Percentiles rank a stretch among this genome's conserved stretches.
phyloP scores from a whole-genome alignment of 2,113 vertebrate species.

The Pseudorasbora parva region DNA sequence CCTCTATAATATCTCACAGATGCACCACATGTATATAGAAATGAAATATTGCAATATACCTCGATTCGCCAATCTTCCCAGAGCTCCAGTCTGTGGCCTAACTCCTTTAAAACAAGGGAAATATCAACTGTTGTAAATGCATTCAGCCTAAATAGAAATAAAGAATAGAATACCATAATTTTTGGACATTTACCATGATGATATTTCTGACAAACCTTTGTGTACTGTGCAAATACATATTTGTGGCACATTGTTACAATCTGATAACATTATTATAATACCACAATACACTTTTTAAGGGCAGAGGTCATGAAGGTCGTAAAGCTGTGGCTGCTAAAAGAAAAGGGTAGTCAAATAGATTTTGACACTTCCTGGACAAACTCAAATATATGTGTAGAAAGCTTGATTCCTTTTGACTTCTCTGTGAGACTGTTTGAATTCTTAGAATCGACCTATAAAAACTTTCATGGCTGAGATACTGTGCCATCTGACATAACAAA shows the following conservation, averaged over 20 bases:
- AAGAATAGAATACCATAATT: neutral
- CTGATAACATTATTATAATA: neutral
- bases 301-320: neutral
- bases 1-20: neutral
- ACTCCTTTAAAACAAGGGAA: constrained; percentile 62
- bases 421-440: neutral
- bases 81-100: constrained; percentile 66
- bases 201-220: neutral
- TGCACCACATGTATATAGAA: neutral
- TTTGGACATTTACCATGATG: neutral
- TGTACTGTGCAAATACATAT: neutral
- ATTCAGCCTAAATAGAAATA: neutral
- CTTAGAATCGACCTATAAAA: neutral
- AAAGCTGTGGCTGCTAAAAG: neutral
- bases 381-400: too few species aligned
- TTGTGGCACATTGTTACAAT: neutral
- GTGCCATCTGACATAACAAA: neutral
- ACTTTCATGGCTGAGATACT: neutral
- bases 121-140: neutral
- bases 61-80: constrained; percentile 66
- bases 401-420: neutral
- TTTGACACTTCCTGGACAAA: neutral
- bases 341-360: neutral
- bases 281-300: neutral
- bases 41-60: constrained; percentile 50